Percentiles rank a stretch among this genome's conserved stretches.
Evolutionary conservation across 2,113 vertebrate genomes (phyloP).

Genomic region (Salvelinus fontinalis): DNA sequence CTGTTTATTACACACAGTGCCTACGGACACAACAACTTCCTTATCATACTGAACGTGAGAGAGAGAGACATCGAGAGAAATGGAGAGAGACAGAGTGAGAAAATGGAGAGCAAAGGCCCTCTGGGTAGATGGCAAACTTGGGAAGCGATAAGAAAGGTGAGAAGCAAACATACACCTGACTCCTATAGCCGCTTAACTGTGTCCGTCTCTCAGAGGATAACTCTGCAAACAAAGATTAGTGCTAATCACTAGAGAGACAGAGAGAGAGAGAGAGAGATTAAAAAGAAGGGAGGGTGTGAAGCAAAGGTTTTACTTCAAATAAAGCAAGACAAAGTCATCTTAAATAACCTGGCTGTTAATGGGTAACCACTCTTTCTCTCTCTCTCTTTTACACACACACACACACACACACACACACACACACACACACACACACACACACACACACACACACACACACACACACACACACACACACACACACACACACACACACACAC

Average conservation of each 20-base stretch:
- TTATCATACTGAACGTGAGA: not conserved
- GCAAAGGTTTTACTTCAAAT: conserved; percentile 34
- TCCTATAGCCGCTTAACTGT: conserved; percentile 57
- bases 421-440: not conserved
- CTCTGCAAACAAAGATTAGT: conserved; percentile 52
- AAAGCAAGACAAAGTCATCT: conserved; percentile 39
- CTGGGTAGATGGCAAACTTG: conserved; percentile 53
- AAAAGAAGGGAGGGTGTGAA: conserved; percentile 11
- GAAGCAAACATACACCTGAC: conserved; percentile 67
- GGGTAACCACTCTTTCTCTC: conserved; percentile 39
- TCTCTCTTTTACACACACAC: conserved; percentile 23
- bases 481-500: conserved; percentile 17
- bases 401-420: conserved; percentile 21
- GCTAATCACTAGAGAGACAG: not conserved
- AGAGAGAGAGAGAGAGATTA: conserved; percentile 19
- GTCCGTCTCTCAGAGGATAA: conserved; percentile 62
- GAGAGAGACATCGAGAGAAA: conserved; percentile 20
- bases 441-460: not conserved
- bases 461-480: not conserved
- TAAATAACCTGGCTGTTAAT: conserved; percentile 50
- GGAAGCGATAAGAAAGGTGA: conserved; percentile 64
- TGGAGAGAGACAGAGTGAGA: conserved; percentile 19
- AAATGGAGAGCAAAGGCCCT: conserved; percentile 27
- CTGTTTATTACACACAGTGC: not conserved
- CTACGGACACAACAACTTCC: too few relatives aligned